A percentile compares a stretch with the other conserved stretches of the same genome.
Conservation (phyloP, 2,797 vertebrate species). For the Echiichthys vipera region DNA sequence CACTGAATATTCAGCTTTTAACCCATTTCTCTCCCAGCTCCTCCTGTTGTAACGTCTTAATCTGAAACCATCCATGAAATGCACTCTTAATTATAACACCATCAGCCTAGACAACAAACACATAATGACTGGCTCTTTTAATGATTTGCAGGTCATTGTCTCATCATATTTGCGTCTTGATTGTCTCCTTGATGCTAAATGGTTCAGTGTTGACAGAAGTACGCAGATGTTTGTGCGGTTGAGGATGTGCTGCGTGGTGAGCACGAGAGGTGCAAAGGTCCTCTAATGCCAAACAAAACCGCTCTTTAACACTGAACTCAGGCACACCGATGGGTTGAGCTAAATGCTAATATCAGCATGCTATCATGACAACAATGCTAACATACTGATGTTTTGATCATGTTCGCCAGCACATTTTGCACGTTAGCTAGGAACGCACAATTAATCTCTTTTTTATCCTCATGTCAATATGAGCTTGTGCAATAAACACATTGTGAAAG, state of each 20-base stretch:
- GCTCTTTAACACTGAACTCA: background rate
- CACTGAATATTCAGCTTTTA: constrained; percentile 27
- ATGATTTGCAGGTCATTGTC: constrained; percentile 1
- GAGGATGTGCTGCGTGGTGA: background rate
- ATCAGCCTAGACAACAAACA: constrained; percentile 8
- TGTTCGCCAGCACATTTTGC: background rate
- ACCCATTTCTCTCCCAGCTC: constrained; percentile 12
- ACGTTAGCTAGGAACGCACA: no score
- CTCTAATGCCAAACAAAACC: background rate
- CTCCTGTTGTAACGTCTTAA: background rate
- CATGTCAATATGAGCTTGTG: no score
- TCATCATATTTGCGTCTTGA: background rate
- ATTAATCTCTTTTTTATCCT: no score
- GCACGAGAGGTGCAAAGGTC: background rate
- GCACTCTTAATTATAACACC: constrained; percentile 8
- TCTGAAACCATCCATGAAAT: background rate
- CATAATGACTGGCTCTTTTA: constrained; percentile 10
- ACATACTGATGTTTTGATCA: background rate
- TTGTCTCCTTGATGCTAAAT: background rate
- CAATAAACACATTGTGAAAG: no score
- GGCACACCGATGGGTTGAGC: background rate
- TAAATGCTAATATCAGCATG: background rate
- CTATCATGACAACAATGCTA: background rate
- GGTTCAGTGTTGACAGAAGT: background rate
- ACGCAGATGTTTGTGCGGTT: background rate